A percentile compares a stretch with the other conserved stretches of the same genome.
Evolutionary conservation across 1,140 invertebrate genomes (phyloP).

Genomic region (Paraescarpia echinospica): DNA sequence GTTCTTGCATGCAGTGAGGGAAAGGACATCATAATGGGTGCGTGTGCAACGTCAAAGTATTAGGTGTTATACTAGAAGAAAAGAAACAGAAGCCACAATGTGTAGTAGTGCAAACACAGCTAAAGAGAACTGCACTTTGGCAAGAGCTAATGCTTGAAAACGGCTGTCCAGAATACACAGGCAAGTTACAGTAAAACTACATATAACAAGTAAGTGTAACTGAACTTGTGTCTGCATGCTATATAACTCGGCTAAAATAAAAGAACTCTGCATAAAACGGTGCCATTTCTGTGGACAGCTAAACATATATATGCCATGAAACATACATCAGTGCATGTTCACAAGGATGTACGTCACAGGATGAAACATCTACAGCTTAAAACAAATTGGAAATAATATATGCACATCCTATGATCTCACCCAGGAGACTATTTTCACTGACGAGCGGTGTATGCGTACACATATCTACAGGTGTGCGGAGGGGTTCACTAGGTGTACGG

Average conservation of each 20-base stretch:
- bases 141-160: too few relatives aligned
- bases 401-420: background rate
- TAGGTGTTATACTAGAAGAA: background rate
- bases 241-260: background rate
- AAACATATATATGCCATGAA: background rate
- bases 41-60: background rate
- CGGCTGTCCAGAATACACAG: too few relatives aligned
- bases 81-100: too few relatives aligned
- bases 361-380: background rate
- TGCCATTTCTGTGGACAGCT: background rate
- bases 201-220: too few relatives aligned
- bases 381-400: background rate
- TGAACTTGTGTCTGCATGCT: too few relatives aligned
- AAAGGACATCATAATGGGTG: background rate
- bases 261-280: background rate
- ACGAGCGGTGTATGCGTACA: background rate
- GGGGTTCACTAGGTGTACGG: background rate
- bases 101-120: background rate
- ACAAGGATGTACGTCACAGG: background rate
- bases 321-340: background rate
- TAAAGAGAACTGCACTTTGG: too few relatives aligned
- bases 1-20: background rate
- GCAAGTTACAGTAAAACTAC: too few relatives aligned
- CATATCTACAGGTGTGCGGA: background rate
- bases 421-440: background rate